phyloP scores from a whole-genome alignment of 2,888 invertebrate genomes.

The Metalampra italica region DNA sequence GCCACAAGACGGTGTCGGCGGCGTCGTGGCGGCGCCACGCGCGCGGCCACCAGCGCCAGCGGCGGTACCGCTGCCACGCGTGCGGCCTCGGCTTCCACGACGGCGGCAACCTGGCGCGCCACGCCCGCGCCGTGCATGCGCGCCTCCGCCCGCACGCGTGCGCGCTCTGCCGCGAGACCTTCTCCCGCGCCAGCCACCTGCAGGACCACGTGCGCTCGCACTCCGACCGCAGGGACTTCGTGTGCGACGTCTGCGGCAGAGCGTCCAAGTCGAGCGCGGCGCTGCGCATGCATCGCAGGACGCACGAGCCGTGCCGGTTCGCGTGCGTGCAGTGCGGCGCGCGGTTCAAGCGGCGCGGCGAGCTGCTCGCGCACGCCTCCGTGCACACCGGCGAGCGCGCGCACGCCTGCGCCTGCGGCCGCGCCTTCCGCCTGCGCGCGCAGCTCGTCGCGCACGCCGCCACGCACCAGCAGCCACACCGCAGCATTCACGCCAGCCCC shows the following conservation, averaged over 20 bases:
- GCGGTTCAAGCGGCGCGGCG: conserved; percentile 71
- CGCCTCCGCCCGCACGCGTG: conserved; percentile 69
- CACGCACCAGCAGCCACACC: conserved; percentile 32
- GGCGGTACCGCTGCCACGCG: conserved; percentile 66
- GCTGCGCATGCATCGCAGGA: conserved; percentile 63
- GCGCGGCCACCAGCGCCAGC: conserved; percentile 57
- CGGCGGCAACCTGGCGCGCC: conserved; percentile 70
- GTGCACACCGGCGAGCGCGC: conserved; percentile 78
- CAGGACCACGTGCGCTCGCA: conserved; percentile 74
- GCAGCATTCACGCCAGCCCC: no score
- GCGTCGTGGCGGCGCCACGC: conserved; percentile 64
- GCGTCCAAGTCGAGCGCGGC: conserved; percentile 73
- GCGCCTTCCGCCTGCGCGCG: conserved; percentile 63
- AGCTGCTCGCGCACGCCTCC: conserved; percentile 72
- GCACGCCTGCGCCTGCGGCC: conserved; percentile 72
- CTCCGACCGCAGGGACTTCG: conserved; percentile 54
- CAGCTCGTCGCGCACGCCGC: conserved; percentile 41
- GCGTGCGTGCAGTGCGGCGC: conserved; percentile 73
- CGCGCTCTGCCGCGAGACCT: conserved; percentile 59
- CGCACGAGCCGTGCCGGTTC: conserved; percentile 53
- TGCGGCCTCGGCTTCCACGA: conserved; percentile 74
- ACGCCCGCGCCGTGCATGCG: conserved; percentile 68
- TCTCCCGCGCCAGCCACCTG: conserved; percentile 66
- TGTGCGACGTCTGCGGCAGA: conserved; percentile 76
- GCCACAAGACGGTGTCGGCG: conserved; percentile 41